Evolutionary conservation across 2,888 invertebrate genomes (phyloP).

Genomic region (Epinotia demarniana): DNA sequence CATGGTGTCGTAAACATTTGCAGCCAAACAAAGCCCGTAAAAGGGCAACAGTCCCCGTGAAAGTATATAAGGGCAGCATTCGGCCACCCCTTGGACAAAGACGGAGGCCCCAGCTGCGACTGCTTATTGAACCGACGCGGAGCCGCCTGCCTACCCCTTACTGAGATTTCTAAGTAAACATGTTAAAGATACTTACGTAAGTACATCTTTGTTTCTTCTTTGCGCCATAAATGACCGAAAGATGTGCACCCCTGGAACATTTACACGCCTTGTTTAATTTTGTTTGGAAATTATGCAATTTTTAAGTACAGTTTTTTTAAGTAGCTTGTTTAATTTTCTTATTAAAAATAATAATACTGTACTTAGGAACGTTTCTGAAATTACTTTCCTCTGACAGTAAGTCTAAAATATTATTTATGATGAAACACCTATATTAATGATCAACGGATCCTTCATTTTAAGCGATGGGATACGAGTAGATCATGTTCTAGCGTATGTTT

Average conservation of each 20-base stretch:
- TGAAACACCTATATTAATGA: background rate
- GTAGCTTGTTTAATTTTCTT: background rate
- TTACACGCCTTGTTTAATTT: no score
- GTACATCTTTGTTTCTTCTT: background rate
- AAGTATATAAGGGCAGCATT: conserved; percentile 35
- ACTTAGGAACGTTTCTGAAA: background rate
- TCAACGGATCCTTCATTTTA: background rate
- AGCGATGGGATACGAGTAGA: background rate
- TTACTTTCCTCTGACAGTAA: no score
- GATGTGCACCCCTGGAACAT: background rate
- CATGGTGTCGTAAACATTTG: conserved; percentile 29
- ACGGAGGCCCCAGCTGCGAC: conserved; percentile 33
- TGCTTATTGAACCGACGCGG: conserved; percentile 22
- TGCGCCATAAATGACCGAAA: background rate
- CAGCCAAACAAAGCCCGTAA: conserved; percentile 36
- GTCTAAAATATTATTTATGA: background rate
- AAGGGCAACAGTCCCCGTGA: conserved; percentile 33
- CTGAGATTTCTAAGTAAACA: conserved; percentile 7
- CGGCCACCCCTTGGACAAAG: conserved; percentile 30
- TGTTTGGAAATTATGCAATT: no score
- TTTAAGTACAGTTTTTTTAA: background rate
- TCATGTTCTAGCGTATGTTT: background rate
- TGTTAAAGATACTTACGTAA: background rate
- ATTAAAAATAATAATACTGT: background rate
- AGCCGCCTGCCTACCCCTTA: conserved; percentile 31